Conservation (phyloP, 2,888 invertebrate genomes). For the Synanthedon formicaeformis region DNA sequence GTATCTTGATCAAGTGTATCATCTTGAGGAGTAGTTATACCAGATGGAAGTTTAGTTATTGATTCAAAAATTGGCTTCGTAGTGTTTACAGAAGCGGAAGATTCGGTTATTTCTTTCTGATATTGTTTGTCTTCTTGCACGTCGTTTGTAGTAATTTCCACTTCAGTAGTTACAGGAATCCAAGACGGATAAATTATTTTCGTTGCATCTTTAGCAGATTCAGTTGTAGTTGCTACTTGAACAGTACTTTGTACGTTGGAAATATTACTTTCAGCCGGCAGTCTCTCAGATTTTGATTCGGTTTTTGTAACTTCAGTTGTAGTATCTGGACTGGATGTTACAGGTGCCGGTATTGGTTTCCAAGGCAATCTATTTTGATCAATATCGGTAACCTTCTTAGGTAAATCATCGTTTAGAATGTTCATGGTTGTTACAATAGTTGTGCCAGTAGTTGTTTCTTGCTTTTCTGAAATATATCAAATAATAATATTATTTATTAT, state of each 20-base stretch:
- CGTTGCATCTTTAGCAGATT: slow-evolving; percentile 7
- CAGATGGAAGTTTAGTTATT: slow-evolving; percentile 57
- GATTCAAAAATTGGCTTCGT: slow-evolving; percentile 59
- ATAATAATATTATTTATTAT: neutral
- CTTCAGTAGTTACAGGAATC: slow-evolving; percentile 28
- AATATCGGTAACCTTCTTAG: slow-evolving; percentile 38
- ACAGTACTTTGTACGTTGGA: slow-evolving; percentile 32
- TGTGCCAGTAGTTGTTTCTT: slow-evolving; percentile 25
- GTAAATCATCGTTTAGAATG: slow-evolving; percentile 33
- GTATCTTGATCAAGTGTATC: slow-evolving; percentile 34
- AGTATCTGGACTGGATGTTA: slow-evolving; percentile 17
- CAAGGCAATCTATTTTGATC: slow-evolving; percentile 39
- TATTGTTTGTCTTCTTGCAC: slow-evolving; percentile 15
- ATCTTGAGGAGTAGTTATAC: slow-evolving; percentile 54
- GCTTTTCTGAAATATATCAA: slow-evolving; percentile 39
- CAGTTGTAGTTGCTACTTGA: slow-evolving; percentile 23
- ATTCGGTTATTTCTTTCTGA: slow-evolving; percentile 12
- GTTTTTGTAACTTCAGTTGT: slow-evolving; percentile 18
- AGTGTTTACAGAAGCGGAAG: slow-evolving; percentile 38
- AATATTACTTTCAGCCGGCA: slow-evolving; percentile 46
- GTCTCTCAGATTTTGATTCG: slow-evolving; percentile 38
- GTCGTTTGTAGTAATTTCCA: slow-evolving; percentile 19
- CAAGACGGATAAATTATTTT: slow-evolving; percentile 25
- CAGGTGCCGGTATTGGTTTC: slow-evolving; percentile 28
- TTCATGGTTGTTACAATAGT: slow-evolving; percentile 24